phyloP scores from a whole-genome alignment of 2,797 vertebrate genomes.

The Megaceryle alcyon region DNA sequence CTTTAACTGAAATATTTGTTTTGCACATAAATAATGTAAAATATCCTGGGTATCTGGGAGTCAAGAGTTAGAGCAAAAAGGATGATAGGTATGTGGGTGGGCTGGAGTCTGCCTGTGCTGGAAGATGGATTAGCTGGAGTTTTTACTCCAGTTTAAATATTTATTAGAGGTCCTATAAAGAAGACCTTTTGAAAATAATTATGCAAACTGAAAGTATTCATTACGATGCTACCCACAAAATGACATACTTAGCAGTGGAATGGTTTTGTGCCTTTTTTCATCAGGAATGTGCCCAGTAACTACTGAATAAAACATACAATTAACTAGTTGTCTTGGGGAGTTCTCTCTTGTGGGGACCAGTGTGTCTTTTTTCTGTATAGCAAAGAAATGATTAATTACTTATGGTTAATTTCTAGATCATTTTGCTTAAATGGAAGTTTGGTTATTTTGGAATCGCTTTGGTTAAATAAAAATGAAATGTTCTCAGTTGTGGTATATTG shows the following conservation, averaged over 20 bases:
- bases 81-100: neutral
- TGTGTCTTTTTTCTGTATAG: neutral
- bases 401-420: neutral
- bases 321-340: neutral
- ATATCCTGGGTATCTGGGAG: neutral
- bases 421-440: neutral
- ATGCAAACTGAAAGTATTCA: neutral
- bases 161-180: neutral
- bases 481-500: neutral
- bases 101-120: neutral
- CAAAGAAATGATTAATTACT: neutral
- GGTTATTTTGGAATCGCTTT: neutral
- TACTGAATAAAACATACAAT: neutral
- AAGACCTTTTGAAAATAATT: neutral
- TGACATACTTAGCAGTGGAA: neutral
- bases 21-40: neutral
- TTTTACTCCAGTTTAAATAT: neutral
- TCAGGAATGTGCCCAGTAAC: neutral
- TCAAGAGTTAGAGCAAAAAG: neutral
- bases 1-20: neutral
- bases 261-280: slow-evolving; percentile 1
- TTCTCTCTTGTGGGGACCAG: neutral
- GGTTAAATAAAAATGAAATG: neutral
- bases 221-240: neutral
- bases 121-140: neutral